A percentile compares a stretch with the other conserved stretches of the same genome.
Evolutionary conservation across 2,888 invertebrate species (phyloP).

Genomic region (Drosophila mercatorum): DNA sequence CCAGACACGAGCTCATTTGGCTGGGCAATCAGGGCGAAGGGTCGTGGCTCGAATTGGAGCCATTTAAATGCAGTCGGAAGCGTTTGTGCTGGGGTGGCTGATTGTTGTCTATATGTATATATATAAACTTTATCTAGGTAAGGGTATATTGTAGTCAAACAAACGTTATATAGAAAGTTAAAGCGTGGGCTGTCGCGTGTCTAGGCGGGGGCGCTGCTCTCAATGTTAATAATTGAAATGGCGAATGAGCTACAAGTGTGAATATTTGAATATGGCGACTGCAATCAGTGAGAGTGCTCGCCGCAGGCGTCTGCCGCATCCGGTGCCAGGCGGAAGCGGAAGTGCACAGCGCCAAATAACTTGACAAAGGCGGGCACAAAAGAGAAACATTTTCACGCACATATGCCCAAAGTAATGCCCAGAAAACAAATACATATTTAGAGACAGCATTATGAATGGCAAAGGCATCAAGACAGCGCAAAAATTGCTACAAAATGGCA

Average conservation of each 20-base stretch:
- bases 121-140: neutral
- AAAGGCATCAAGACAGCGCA: constrained; percentile 29
- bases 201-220: constrained; percentile 14
- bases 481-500: constrained; percentile 54
- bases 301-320: constrained; percentile 68
- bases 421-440: constrained; percentile 60
- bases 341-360: constrained; percentile 32
- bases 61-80: constrained; percentile 48
- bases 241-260: constrained; percentile 53
- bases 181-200: neutral
- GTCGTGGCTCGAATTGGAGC: constrained; percentile 4
- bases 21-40: constrained; percentile 46
- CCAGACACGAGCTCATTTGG: constrained; percentile 62
- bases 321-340: constrained; percentile 67
- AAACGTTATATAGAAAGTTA: constrained; percentile 21
- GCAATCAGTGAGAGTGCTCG: constrained; percentile 69
- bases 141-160: constrained; percentile 12
- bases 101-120: neutral
- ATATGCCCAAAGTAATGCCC: constrained; percentile 68
- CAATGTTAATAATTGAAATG: constrained; percentile 47
- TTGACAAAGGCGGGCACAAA: constrained; percentile 9
- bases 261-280: constrained; percentile 36
- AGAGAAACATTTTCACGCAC: constrained; percentile 61
- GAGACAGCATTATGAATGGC: constrained; percentile 63
- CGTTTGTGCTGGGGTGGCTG: constrained; percentile 15